phyloP scores from a whole-genome alignment of 2,888 invertebrate species.

The Dendrolimus houi region DNA sequence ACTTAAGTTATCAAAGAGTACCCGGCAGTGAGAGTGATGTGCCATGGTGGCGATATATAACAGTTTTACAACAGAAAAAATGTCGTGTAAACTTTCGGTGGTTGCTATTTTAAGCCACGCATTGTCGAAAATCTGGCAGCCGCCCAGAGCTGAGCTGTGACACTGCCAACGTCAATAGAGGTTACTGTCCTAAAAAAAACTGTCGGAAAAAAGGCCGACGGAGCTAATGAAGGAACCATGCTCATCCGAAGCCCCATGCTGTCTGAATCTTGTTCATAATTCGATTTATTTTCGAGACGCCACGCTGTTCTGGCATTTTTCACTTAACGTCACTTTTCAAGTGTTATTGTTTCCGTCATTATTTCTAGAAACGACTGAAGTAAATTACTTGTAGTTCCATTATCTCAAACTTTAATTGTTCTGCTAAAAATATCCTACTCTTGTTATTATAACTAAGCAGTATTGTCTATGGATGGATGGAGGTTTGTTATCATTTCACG shows the following conservation, averaged over 20 bases:
- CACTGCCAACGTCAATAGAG: slow-evolving; percentile 70
- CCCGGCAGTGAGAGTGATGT: slow-evolving; percentile 15
- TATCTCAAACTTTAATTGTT: too few relatives aligned
- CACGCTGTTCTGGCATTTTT: neutral
- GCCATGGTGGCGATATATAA: slow-evolving; percentile 19
- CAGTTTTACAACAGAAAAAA: slow-evolving; percentile 40
- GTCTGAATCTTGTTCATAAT: neutral
- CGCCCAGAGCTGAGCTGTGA: slow-evolving; percentile 53
- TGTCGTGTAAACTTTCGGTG: slow-evolving; percentile 45
- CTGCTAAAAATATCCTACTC: too few relatives aligned
- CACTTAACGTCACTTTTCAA: too few relatives aligned
- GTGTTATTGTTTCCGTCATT: too few relatives aligned
- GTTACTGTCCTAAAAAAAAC: slow-evolving; percentile 64
- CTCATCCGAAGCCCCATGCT: slow-evolving; percentile 4
- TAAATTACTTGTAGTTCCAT: too few relatives aligned
- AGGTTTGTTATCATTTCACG: too few relatives aligned
- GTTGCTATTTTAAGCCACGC: slow-evolving; percentile 57
- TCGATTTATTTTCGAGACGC: neutral
- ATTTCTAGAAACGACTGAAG: too few relatives aligned
- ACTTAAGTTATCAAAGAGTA: slow-evolving; percentile 8
- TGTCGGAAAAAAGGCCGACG: slow-evolving; percentile 35
- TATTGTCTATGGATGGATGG: too few relatives aligned
- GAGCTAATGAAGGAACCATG: slow-evolving; percentile 25
- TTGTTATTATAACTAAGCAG: too few relatives aligned
- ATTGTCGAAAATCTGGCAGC: slow-evolving; percentile 68